These are phyloP conservation scores for Cryptomyrus ogoouensis DNA, from an alignment of 2,113 vertebrate species.

Conservation along the genomic window DNA sequence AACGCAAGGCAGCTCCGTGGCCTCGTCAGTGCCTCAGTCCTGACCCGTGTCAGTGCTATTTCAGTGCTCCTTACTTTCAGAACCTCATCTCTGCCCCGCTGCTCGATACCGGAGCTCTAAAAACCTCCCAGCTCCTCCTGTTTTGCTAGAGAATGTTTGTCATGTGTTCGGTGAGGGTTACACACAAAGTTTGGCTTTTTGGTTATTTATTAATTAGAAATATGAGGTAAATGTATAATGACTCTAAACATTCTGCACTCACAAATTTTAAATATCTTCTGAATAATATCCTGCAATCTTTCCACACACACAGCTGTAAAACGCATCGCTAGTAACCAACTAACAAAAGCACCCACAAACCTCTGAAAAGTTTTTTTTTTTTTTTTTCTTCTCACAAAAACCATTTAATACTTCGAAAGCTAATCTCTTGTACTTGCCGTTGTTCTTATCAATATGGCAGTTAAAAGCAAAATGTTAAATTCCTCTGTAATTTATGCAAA, in stretches of 20 bases:
- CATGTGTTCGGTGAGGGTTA: slow-evolving; percentile 15
- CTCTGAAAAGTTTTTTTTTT: background rate
- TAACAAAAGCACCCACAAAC: background rate
- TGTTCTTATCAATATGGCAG: background rate
- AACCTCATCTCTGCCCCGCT: slow-evolving; percentile 81
- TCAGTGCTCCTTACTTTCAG: slow-evolving; percentile 83
- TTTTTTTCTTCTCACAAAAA: background rate
- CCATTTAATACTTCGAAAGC: background rate
- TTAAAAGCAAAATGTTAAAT: background rate
- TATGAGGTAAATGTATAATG: background rate
- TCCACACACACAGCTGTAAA: background rate
- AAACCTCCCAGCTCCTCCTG: background rate
- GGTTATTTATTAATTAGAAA: background rate
- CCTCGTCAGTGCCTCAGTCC: slow-evolving; percentile 68
- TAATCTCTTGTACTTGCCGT: background rate
- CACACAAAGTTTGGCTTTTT: slow-evolving; percentile 11
- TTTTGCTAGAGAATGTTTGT: background rate
- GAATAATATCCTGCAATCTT: background rate
- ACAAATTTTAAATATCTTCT: background rate
- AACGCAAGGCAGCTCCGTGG: slow-evolving; percentile 58
- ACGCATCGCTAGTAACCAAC: background rate
- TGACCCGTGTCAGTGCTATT: slow-evolving; percentile 68
- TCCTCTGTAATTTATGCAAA: background rate
- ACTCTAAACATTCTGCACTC: background rate
- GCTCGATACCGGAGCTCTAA: slow-evolving; percentile 32